phyloP scores from a whole-genome alignment of 2,113 vertebrate genomes.

The Zosterops hypoxanthus region DNA sequence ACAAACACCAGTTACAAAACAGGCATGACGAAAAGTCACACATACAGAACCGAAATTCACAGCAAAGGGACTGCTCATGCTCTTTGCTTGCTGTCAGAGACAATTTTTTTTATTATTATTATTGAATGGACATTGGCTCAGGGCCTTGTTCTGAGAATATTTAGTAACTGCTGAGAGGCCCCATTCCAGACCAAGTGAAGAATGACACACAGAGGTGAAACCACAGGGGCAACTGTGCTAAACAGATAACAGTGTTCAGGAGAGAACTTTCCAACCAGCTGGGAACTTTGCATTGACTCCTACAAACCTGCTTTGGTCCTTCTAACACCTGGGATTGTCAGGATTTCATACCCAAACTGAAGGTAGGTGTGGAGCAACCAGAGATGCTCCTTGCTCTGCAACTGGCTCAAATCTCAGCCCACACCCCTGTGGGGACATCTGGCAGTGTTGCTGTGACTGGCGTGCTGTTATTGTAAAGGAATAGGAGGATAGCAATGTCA shows the following conservation, averaged over 20 bases:
- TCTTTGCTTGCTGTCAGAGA: neutral
- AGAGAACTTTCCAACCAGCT: neutral
- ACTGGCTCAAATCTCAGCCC: neutral
- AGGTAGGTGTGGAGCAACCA: neutral
- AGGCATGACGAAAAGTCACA: neutral
- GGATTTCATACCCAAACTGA: neutral
- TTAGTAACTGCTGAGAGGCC: neutral
- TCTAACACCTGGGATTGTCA: neutral
- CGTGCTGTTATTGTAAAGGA: neutral
- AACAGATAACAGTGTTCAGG: neutral
- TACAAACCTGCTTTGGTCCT: neutral
- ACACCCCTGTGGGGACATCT: neutral
- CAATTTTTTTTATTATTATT: neutral
- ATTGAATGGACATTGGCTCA: neutral
- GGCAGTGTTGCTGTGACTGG: neutral
- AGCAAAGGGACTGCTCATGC: neutral
- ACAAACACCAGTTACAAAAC: neutral
- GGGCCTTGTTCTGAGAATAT: neutral
- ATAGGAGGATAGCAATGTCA: neutral
- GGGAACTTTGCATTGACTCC: neutral
- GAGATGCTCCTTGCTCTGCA: neutral
- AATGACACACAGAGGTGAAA: neutral
- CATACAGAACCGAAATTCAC: accelerated
- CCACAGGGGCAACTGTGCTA: neutral
- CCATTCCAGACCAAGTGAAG: neutral